phyloP scores from a whole-genome alignment of 2,888 invertebrate species.

The Zaprionus obscuricornis region DNA sequence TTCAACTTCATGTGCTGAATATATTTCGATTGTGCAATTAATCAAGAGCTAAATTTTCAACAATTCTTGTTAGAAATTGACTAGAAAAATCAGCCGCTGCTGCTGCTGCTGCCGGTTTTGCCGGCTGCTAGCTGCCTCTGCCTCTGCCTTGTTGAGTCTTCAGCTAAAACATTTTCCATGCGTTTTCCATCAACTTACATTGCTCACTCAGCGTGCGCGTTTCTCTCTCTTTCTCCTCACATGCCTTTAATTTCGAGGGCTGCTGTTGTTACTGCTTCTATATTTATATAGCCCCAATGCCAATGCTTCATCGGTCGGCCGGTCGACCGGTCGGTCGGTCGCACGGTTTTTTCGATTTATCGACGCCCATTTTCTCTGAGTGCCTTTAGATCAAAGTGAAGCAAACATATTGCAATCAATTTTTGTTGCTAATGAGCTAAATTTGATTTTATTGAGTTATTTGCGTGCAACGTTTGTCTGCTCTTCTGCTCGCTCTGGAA shows the following conservation, averaged over 20 bases:
- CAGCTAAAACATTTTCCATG: slow-evolving; percentile 33
- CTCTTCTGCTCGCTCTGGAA: not conserved
- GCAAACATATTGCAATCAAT: slow-evolving; percentile 72
- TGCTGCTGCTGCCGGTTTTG: too few relatives aligned
- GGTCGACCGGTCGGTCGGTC: slow-evolving; percentile 14
- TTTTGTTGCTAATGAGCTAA: slow-evolving; percentile 72
- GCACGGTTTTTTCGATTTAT: slow-evolving; percentile 58
- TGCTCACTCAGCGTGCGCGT: slow-evolving; percentile 48
- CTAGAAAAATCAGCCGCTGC: slow-evolving; percentile 37
- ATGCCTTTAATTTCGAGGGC: too few relatives aligned
- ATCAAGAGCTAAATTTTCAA: slow-evolving; percentile 47
- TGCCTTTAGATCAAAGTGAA: slow-evolving; percentile 61
- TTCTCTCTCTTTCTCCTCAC: too few relatives aligned
- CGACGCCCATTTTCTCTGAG: slow-evolving; percentile 41
- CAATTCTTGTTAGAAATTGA: slow-evolving; percentile 38
- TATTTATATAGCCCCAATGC: slow-evolving; percentile 45
- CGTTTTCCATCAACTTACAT: slow-evolving; percentile 42
- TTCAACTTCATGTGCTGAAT: not conserved
- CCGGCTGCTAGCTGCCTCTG: too few relatives aligned
- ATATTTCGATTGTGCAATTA: slow-evolving; percentile 53
- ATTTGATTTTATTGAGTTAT: slow-evolving; percentile 77
- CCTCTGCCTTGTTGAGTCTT: not conserved
- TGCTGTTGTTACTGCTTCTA: slow-evolving; percentile 26
- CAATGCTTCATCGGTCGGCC: slow-evolving; percentile 22
- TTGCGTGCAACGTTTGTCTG: slow-evolving; percentile 10